phyloP scores from a whole-genome alignment of 2,797 vertebrate genomes.

The Parambassis ranga region DNA sequence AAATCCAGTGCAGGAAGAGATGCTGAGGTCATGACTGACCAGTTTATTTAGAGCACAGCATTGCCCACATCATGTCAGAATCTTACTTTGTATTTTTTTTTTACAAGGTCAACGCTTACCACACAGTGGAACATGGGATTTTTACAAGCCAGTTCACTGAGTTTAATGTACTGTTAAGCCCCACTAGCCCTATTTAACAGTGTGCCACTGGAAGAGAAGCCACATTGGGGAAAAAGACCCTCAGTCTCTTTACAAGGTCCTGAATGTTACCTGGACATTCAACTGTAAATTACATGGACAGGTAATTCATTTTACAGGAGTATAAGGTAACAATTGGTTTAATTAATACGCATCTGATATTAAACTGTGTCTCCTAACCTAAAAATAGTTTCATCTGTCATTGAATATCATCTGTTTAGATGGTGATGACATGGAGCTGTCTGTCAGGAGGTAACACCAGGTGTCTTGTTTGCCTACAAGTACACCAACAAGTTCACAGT shows the following conservation, averaged over 20 bases:
- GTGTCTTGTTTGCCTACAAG: too few species aligned
- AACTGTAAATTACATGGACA: slow-evolving; percentile 21
- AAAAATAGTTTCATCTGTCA: neutral
- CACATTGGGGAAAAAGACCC: neutral
- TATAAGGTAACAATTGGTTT: neutral
- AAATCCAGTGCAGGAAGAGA: too few species aligned
- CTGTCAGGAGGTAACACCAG: too few species aligned
- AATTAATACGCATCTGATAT: neutral
- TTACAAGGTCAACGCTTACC: slow-evolving; percentile 41
- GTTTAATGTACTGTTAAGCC: slow-evolving; percentile 8
- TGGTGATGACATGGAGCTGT: too few species aligned
- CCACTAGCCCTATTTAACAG: neutral
- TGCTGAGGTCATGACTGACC: too few species aligned
- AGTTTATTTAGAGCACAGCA: too few species aligned
- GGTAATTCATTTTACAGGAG: neutral
- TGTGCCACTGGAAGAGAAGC: neutral
- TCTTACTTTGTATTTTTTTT: neutral
- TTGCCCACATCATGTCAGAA: neutral
- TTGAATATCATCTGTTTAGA: neutral
- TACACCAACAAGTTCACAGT: too few species aligned
- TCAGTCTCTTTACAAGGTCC: neutral
- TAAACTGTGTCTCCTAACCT: neutral
- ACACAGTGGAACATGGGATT: neutral
- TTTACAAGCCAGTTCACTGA: slow-evolving; percentile 27
- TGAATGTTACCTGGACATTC: neutral